Evolutionary conservation across 2,797 vertebrate genomes (phyloP).

Genomic region (Chelon auratus): DNA sequence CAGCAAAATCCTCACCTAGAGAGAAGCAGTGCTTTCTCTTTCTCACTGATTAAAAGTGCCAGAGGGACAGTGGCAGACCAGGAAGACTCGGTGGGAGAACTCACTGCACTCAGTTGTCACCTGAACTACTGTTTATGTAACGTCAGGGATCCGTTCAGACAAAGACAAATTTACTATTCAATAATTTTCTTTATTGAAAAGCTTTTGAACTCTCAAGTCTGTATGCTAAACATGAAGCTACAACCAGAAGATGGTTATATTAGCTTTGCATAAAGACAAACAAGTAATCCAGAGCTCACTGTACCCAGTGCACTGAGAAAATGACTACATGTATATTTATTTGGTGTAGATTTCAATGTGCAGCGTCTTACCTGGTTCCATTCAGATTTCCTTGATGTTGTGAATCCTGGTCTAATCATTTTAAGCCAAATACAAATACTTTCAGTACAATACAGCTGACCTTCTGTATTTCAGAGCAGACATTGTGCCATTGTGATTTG

Average conservation of each 20-base stretch:
- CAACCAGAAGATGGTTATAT: slow-evolving; percentile 4
- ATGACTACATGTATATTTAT: no score
- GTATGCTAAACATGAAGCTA: slow-evolving; percentile 4
- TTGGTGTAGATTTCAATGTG: no score
- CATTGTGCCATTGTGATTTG: no score
- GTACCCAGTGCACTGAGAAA: no score
- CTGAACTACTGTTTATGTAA: slow-evolving; percentile 16
- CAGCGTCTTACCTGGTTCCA: neutral
- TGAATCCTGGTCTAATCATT: neutral
- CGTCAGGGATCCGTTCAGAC: neutral
- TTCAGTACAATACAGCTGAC: no score
- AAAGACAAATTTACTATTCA: slow-evolving; percentile 4
- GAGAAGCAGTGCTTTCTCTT: slow-evolving; percentile 34
- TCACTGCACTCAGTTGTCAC: slow-evolving; percentile 23
- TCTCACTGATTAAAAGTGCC: slow-evolving; percentile 45
- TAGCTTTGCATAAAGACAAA: neutral
- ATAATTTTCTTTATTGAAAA: neutral
- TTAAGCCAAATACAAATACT: no score
- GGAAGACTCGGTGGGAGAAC: slow-evolving; percentile 9
- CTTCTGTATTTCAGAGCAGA: no score
- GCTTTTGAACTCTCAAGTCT: slow-evolving; percentile 7
- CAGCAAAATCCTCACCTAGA: slow-evolving; percentile 34
- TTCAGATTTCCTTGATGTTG: neutral
- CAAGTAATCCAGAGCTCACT: neutral
- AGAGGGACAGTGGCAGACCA: slow-evolving; percentile 14